Base-by-base conservation (phyloP, 2,888 invertebrate genomes). In the Aphelenchoides bicaudatus region DNA sequence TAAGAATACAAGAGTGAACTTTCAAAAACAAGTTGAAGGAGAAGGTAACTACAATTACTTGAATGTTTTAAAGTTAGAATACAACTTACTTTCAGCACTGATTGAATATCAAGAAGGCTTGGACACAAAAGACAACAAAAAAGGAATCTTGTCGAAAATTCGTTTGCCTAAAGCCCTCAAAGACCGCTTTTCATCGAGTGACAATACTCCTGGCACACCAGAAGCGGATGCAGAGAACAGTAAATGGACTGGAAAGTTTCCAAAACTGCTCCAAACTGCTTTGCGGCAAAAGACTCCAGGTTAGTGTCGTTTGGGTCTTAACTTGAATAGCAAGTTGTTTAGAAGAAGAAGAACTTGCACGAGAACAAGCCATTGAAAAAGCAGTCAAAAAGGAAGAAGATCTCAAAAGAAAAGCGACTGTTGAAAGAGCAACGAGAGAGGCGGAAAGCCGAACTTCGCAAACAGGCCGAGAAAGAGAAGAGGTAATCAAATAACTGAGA, bases 381-480 rank as follows among this genome's bases (percentile, higher is more conserved):
- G 23, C 10, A 43, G 43, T 19, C 16, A 43, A n/a, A 43, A 25
- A 34, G 34, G 10, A n/a, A 34, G 34, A 43, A 43, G 43, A 34
- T 34, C 8, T 8, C 53, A 47, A 25, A 47, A 54, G 37, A 54
- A 30, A 70, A 65, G 37, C 52, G 57, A 21, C 48, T 60, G 38
- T 60, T 58, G 39, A 47, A 49, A 19, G 57, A 59, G 29, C 50
- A 67, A 16, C 38, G 28, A 38, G 64, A 65, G 37, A 61, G 70
- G 27, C 37, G 71, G 28, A 62, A 72, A 48, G 67, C 64, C 48
- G 66, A 70, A n/a, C 65, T 77, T 48, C 65, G 66, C 43, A 63
- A 67, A 19, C 64, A 62, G 39, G 77, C 75, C 0, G 62, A 59
- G 10, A 65, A 62, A 3, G 76, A 76, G 58, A 59, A 66, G 61